A percentile compares a stretch with the other conserved stretches of the same genome.
Conservation (phyloP, 2,113 vertebrate species). For the Cariama cristata region DNA sequence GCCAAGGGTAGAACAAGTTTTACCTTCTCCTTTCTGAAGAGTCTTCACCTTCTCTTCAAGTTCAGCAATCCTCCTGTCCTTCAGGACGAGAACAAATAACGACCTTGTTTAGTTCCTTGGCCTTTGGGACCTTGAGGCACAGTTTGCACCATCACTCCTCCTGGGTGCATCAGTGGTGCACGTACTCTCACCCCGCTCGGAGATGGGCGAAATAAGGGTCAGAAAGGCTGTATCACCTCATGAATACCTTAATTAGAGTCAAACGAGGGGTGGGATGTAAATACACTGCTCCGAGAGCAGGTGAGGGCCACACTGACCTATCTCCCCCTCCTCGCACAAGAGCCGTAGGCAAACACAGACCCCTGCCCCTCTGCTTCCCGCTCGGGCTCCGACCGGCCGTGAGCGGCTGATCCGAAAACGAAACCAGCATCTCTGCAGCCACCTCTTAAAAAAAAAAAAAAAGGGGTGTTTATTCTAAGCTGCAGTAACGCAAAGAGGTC, state of each 20-base stretch:
- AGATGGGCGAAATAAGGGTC: background rate
- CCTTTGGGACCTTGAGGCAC: background rate
- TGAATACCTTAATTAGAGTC: background rate
- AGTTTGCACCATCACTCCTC: background rate
- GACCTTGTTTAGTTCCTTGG: background rate
- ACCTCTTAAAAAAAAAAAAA: background rate
- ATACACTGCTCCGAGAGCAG: background rate
- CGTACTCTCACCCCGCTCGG: background rate
- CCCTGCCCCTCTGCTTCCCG: background rate
- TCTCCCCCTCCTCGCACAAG: background rate
- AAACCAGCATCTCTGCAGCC: background rate
- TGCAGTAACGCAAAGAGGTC: background rate
- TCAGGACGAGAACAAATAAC: background rate
- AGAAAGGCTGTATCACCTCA: background rate
- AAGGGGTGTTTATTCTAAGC: background rate
- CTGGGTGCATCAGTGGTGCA: background rate
- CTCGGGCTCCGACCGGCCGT: background rate
- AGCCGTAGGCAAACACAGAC: background rate
- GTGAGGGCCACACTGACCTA: background rate
- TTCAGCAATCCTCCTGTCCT: constrained; percentile 82
- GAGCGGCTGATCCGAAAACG: background rate
- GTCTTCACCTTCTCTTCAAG: constrained; percentile 79
- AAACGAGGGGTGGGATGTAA: background rate
- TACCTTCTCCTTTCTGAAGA: constrained; percentile 75
- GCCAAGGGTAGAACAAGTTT: background rate